Evolutionary conservation across 1,140 invertebrate species (phyloP), one percentile per base, ranked within the genome.

Genomic region (Oncopodura yosiiana): DNA sequence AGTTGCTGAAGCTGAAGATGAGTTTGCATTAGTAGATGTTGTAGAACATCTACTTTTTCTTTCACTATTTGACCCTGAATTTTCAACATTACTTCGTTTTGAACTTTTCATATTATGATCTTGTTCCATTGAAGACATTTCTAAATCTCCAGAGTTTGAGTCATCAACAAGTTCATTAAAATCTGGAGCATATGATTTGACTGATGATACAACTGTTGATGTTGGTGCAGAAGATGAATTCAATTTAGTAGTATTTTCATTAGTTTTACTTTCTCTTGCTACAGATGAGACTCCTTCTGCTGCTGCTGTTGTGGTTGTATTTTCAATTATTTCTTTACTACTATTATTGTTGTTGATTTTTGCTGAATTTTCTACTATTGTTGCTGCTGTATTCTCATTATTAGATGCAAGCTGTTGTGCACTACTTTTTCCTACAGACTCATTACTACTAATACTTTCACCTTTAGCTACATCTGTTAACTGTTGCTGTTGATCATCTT

Each of bases 91-190:
- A 44, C 24, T n/a, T 21, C 42, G 19, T 26, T 24, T 23, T 50
- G 3, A 19, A 37, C 18, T 23, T 39, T 16, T 50, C 27, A 23
- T 44, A 21, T 5, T 44, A 21, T 14, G 19, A 3, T n/a, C n/a
- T n/a, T n/a, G n/a, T n/a, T n/a, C n/a, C 30, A 34, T 34, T 34
- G n/a, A 34, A 34, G 84, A 82, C 55, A 85, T 85, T 69, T 85
- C 82, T 11, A 86, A 65, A 66, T 86, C 84, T 60, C 82, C 83
- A 12, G 82, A 84, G 1, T 83, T 84, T 49, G 84, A 83, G 67
- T 86, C 56, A 43, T 62, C 83, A 1, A 83, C 82, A 14, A 86
- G 70, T 63, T 86, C 83, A 65, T 86, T 83, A 66, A 86, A 85
- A 65, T 85, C 82, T 6, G 77, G 77, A 19, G 60, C 41, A 32